Evolutionary conservation across 2,797 vertebrate species (phyloP), one percentile per base, ranked within the genome.

Genomic region (Tympanoctomys barrerae): DNA sequence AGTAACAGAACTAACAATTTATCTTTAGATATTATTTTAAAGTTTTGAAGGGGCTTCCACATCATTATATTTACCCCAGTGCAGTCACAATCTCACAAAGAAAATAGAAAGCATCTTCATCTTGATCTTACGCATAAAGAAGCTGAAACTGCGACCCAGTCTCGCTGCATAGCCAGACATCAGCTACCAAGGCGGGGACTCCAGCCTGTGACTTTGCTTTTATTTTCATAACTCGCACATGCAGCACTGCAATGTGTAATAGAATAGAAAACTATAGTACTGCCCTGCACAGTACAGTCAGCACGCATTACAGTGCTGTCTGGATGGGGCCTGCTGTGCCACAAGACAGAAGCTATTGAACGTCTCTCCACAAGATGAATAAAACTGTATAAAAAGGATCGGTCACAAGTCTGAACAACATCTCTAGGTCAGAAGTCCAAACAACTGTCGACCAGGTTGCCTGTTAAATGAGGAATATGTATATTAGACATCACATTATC

Each of bases 1-100:
- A 87, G 91, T n/a, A 91, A 77, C 14, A 46, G 10, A 66, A 78
- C 33, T 79, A 85, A 92, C 91, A 86, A 78, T 94, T 75, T 73
- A 31, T 11, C 31, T 66, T 68, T 86, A 70, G 24, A 71, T 52
- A 71, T 39, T 87, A 68, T 75, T 86, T 49, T 46, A 52, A 81
- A 59, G 62, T 91, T 92, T 93, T 33, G 52, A 96, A 82, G 93
- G 3, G 71, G 28, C 46, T 82, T 62, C 87, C 73, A 16, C 24
- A 46, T 39, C 70, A 39, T 39, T 24, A 11, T 73, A 12, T 70
- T 36, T 70, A 21, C n/a, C 68, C n/a, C 33, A 5, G 59, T 21
- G 54, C 33, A 26, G 39, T 42, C 14, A 90, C 2, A 66, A 36
- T 93, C 88, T 94, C 81, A 54, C 84, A 18, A 31, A 19, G 75